Evolutionary conservation across 2,888 invertebrate species (phyloP), one percentile per base, ranked within the genome.

Genomic region (Callyntrura guangdongensis): DNA sequence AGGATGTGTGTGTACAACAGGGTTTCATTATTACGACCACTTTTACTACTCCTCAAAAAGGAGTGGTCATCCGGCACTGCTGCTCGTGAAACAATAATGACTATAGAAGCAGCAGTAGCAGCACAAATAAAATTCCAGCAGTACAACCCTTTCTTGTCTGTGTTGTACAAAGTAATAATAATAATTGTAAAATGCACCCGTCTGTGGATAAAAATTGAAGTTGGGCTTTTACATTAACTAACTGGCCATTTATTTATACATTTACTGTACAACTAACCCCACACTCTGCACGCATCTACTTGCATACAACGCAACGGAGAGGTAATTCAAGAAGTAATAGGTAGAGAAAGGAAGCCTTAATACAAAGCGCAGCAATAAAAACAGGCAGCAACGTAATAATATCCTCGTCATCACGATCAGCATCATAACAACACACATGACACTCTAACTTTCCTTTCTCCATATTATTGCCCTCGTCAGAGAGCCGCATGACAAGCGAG

Each of bases 371-470:
- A 36, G 36, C 6, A 36, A 36, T n/a, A 53, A 53, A 53, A 12
- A 53, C 53, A 53, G 53, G 45, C 36, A 69, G 36, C 45, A 69
- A 2, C 69, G 45, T n/a, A 2, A 36, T 36, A n/a, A 69, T n/a
- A 59, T 49, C 27, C 56, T 79, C 64, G 20, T 64, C 79, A 56
- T 79, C 53, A 25, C 25, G 3, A 53, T 77, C 77, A 53, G 49
- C 77, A 49, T 77, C 14, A 36, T 49, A 79, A 56, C 79, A 49
- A 49, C 74, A 47, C 74, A 74, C 49, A 56, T 79, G 79, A 79
- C 79, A 79, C 79, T 56, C 56, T 79, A 56, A 27, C 79, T 79
- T 79, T 79, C 53, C 56, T 77, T 49, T 77, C 49, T 56, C 56
- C 53, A 56, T 77, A 56, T 56, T 79, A 79, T 36, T 22, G 27